A percentile compares a stretch with the other conserved stretches of the same genome.
Conservation (phyloP, 1,140 invertebrate genomes). For the Zaprionus nigranus region DNA sequence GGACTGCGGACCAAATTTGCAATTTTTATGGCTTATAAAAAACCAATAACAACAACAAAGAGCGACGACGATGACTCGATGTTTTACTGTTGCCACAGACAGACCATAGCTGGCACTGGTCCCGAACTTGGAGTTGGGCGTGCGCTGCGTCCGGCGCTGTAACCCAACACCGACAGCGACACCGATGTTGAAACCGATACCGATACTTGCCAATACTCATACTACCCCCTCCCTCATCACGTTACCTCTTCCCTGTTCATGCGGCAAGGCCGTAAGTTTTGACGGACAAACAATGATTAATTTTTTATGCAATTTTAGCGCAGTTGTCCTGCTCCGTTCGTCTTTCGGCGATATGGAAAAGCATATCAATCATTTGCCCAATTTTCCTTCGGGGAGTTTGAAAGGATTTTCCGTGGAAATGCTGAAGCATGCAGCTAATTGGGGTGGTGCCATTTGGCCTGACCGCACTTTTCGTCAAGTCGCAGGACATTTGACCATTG, state of each 20-base stretch:
- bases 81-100: not conserved
- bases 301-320: constrained; percentile 49
- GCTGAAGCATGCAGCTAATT: constrained; percentile 57
- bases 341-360: constrained; percentile 23
- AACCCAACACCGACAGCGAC: constrained; percentile 29
- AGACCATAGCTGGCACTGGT: not conserved
- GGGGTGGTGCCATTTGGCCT: constrained; percentile 71
- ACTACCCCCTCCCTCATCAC: constrained; percentile 2
- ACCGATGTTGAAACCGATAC: not conserved
- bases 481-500: constrained; percentile 60
- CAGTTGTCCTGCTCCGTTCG: constrained; percentile 10
- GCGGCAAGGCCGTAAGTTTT: constrained; percentile 42
- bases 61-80: not conserved
- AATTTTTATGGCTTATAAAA: constrained; percentile 82
- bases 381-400: constrained; percentile 40
- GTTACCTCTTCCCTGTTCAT: constrained; percentile 5
- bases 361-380: constrained; percentile 64
- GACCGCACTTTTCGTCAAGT: constrained; percentile 40
- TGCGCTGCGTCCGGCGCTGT: constrained; percentile 11
- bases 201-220: constrained; percentile 44
- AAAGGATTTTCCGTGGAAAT: constrained; percentile 46
- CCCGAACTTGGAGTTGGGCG: not conserved
- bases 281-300: constrained; percentile 71
- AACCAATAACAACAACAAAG: constrained; percentile 70
- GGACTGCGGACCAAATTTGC: constrained; percentile 68